Base-by-base conservation (phyloP, 2,888 invertebrate genomes). In the Epiblema foenella region DNA sequence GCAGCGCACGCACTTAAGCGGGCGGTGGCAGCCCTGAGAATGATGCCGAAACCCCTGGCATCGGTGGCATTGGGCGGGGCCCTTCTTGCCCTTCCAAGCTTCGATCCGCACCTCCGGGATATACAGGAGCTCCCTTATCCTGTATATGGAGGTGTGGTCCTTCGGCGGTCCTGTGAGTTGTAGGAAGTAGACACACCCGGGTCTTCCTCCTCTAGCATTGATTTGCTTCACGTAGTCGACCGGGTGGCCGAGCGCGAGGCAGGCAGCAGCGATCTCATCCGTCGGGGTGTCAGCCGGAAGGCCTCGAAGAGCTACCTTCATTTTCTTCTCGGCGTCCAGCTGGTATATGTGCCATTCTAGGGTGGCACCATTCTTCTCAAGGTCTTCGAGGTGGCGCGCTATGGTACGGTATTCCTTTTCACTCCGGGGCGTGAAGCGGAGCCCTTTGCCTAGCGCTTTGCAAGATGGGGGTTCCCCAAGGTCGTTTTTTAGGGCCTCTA, bases 1-100 rank as follows among this genome's bases (percentile, higher is more conserved):
- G 15, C 69, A 69, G 17, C 68, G 57, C 12, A 71, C 66, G 37
- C 66, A 62, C 2, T 20, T 33, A 2, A 10, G 24, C 1, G 68
- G 60, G 11, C 62, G 60, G 42, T 68, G 62, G 42, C 68, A 68
- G 1, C 56, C 49, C 9, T 15, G n/a, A 0, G 68, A 52, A 52
- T 52, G 60, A 54, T n/a, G 51, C 15, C 49, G 0, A 8, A 59
- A 59, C 2, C 39, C 59, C 42, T 59, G 59, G 59, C 59, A 59
- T 0, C 59, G 12, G 42, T 42, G 59, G 15, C 42, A 59, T 7
- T 42, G 59, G 0, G 59, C 39, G 10, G 56, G 56, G 5, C 56
- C 56, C 3, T 9, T 7, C 5, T 60, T 60, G 0, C 59, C 59
- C 2, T 42, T 10, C 24, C 59, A 60, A 0, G 46, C 24, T 5